Percentiles rank a stretch among this genome's conserved stretches.
These are phyloP conservation scores for Nipponia nippon DNA, from an alignment of 2,113 vertebrate genomes.

Conservation along the genomic window DNA sequence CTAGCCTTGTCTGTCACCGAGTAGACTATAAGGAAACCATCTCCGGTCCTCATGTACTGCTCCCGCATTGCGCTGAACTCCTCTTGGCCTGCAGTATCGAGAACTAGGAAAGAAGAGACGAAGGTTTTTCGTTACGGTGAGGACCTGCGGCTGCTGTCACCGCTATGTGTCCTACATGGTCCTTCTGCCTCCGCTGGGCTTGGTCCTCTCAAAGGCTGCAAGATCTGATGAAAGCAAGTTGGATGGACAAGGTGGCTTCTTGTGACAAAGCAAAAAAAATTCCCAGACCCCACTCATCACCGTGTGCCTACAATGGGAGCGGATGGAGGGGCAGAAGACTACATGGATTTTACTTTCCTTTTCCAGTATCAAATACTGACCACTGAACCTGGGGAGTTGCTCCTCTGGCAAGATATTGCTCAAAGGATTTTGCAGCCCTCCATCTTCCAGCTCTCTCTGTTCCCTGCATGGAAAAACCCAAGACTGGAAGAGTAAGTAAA, in stretches of 20 bases:
- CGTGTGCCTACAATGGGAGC: rapidly evolving
- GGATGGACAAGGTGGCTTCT: background rate
- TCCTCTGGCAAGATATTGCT: background rate
- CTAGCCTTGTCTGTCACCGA: conserved; percentile 98
- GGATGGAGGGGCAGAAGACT: background rate
- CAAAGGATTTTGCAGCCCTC: background rate
- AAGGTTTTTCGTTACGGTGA: background rate
- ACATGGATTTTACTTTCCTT: background rate
- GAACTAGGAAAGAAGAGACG: conserved; percentile 70
- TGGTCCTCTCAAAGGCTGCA: background rate
- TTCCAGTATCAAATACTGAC: background rate
- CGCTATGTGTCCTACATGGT: background rate
- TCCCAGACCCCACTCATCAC: background rate
- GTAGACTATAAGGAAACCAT: conserved; percentile 97
- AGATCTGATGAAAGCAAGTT: background rate
- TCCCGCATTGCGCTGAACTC: conserved; percentile 99
- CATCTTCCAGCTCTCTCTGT: background rate
- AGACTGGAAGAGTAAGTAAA: background rate
- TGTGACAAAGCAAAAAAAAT: background rate
- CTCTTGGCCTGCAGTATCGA: conserved; percentile 97
- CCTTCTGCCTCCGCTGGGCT: background rate
- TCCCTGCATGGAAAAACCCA: background rate
- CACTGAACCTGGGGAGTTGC: background rate
- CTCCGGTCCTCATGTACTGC: conserved; percentile 98
- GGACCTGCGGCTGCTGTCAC: background rate